Evolutionary conservation across 2,888 invertebrate genomes (phyloP).

Genomic region (Acheta domesticus): DNA sequence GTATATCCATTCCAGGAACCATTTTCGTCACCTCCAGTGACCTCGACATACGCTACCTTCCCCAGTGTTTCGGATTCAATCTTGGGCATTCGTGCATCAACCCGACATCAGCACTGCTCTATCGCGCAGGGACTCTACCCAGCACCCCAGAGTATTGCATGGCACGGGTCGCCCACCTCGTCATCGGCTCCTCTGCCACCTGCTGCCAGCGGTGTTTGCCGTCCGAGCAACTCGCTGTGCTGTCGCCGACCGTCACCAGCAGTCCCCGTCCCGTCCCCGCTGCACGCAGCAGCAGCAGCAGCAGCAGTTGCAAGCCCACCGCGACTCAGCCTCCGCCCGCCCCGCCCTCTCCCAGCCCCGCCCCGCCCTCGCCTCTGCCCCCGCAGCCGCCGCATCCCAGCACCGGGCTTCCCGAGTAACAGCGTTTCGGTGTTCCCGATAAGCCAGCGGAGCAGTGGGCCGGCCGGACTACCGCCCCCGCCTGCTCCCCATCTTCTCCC

Average conservation of each 20-base stretch:
- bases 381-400: neutral
- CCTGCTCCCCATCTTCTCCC: neutral
- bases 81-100: no score
- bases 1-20: no score
- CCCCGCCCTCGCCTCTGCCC: neutral
- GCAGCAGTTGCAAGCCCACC: neutral
- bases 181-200: no score
- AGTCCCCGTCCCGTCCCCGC: neutral
- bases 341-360: neutral
- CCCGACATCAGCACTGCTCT: no score
- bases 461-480: neutral
- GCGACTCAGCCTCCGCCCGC: neutral
- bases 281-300: neutral
- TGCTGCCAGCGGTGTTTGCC: no score
- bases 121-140: no score
- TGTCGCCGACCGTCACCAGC: neutral
- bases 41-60: no score
- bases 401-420: neutral
- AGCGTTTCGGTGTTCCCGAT: conserved; percentile 7
- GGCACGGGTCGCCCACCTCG: no score
- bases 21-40: no score
- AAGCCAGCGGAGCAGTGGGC: conserved; percentile 18
- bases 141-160: no score
- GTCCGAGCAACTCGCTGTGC: no score
- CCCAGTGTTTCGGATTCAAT: no score